Conservation (phyloP, 2,113 vertebrate genomes). For the Prolemur simus region DNA sequence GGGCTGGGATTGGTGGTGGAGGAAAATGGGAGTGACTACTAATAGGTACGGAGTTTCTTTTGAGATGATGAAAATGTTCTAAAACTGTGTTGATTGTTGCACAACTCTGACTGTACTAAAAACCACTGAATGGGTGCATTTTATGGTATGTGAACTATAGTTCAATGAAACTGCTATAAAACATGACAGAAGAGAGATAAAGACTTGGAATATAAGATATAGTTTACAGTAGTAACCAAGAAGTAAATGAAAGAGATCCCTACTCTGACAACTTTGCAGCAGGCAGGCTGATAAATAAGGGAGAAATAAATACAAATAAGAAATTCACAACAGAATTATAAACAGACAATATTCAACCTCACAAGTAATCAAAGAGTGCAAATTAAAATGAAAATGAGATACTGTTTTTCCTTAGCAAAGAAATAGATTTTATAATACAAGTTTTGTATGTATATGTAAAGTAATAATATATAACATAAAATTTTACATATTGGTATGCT, state of each 20-base stretch:
- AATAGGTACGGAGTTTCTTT: not conserved
- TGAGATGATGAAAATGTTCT: not conserved
- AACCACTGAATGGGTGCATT: not conserved
- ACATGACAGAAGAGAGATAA: not conserved
- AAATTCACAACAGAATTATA: not conserved
- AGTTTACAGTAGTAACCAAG: not conserved
- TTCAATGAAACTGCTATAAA: not conserved
- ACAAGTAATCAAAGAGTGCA: not conserved
- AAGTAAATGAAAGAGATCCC: not conserved
- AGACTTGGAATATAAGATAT: not conserved
- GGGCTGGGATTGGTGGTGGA: not conserved
- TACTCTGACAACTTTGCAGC: not conserved
- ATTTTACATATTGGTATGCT: not conserved
- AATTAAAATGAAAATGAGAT: not conserved
- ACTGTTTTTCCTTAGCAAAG: not conserved
- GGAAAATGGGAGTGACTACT: not conserved
- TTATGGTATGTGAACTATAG: not conserved
- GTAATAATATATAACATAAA: not conserved
- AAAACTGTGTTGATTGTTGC: not conserved
- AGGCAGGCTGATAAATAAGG: not conserved
- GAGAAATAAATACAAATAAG: not conserved
- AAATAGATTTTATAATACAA: not conserved
- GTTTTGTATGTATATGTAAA: not conserved
- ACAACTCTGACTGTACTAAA: not conserved
- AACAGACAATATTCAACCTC: not conserved